These are phyloP conservation scores for Heliconius cydno DNA, from an alignment of 2,888 invertebrate genomes.

Conservation along the genomic window DNA sequence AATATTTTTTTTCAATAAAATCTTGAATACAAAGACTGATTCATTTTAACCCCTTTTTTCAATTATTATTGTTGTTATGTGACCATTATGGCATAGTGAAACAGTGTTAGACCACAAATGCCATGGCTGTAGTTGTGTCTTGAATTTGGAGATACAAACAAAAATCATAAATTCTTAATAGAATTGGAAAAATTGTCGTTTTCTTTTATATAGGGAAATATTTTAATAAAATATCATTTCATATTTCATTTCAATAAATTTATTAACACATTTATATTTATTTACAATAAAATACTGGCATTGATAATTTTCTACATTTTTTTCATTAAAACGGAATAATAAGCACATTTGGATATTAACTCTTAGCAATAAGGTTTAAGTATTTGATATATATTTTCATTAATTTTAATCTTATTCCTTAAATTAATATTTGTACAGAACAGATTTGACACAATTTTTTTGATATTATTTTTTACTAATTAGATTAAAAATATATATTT, in stretches of 20 bases:
- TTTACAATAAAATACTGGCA: constrained; percentile 83
- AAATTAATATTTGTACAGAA: constrained; percentile 52
- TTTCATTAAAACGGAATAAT: constrained; percentile 55
- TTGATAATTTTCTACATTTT: constrained; percentile 69
- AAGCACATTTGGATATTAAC: constrained; percentile 45
- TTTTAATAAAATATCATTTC: constrained; percentile 59
- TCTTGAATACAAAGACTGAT: constrained; percentile 50
- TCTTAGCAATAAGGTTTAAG: constrained; percentile 40
- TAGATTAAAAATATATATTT: background rate
- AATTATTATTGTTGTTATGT: background rate
- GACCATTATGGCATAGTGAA: background rate
- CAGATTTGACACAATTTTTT: constrained; percentile 44
- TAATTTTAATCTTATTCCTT: constrained; percentile 45
- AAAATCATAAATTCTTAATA: background rate
- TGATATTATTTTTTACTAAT: constrained; percentile 7
- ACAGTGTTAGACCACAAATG: no score
- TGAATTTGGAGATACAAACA: background rate
- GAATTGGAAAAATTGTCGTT: background rate
- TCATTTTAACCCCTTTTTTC: constrained; percentile 14
- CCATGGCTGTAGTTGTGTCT: no score
- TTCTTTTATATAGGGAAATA: constrained; percentile 11
- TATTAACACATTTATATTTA: constrained; percentile 79
- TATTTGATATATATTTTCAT: constrained; percentile 40
- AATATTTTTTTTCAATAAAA: constrained; percentile 80
- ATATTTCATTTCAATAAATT: constrained; percentile 69